phyloP scores from a whole-genome alignment of 2,888 invertebrate species.

The Shargacucullia verbasci region DNA sequence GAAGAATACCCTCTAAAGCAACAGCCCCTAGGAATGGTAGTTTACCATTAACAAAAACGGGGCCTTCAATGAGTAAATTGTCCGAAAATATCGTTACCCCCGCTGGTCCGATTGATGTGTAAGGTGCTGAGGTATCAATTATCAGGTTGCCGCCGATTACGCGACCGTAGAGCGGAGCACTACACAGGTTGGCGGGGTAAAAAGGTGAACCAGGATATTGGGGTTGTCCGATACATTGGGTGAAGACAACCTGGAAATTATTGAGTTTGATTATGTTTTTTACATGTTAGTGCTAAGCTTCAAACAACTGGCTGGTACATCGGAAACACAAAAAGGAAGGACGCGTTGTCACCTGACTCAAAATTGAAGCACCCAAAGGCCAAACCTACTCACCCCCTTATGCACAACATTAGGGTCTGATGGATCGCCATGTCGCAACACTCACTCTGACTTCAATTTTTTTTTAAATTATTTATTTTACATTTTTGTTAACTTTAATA shows the following conservation, averaged over 20 bases:
- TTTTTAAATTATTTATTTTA: too few species aligned
- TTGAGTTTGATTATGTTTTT: too few species aligned
- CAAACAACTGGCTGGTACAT: too few species aligned
- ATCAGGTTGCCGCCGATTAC: conserved; percentile 47
- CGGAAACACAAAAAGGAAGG: too few species aligned
- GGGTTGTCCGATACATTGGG: conserved; percentile 35
- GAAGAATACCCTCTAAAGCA: conserved; percentile 62
- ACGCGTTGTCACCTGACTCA: too few species aligned
- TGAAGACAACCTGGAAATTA: conserved; percentile 32
- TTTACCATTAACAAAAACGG: conserved; percentile 60
- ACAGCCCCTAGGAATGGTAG: conserved; percentile 66
- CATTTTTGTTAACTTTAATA: too few species aligned
- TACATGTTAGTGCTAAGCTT: too few species aligned
- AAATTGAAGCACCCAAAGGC: too few species aligned
- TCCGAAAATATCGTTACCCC: conserved; percentile 60
- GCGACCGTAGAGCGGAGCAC: conserved; percentile 31
- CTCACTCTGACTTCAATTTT: too few species aligned
- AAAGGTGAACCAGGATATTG: conserved; percentile 4
- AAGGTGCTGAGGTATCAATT: conserved; percentile 49
- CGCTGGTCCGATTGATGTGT: conserved; percentile 36
- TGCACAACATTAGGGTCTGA: too few species aligned
- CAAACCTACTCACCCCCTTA: too few species aligned
- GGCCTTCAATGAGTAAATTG: conserved; percentile 62
- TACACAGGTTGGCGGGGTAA: conserved; percentile 18
- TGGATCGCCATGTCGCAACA: too few species aligned